These are phyloP conservation scores for Apogon hyalosoma DNA, from an alignment of 2,797 vertebrate species.

Conservation along the genomic window DNA sequence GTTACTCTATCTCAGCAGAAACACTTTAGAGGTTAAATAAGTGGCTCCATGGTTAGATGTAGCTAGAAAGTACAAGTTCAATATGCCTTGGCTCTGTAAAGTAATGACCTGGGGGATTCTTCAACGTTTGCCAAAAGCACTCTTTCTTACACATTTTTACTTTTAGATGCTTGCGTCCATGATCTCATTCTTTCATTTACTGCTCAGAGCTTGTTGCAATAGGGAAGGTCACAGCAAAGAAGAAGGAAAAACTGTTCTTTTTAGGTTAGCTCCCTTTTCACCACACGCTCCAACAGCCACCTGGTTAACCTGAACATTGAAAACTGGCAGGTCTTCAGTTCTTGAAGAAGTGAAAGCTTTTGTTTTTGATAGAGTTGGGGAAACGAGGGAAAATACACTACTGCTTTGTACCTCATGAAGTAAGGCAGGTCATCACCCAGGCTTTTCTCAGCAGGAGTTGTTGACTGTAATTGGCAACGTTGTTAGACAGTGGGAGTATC, in stretches of 20 bases:
- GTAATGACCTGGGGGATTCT: neutral
- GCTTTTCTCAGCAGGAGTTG: constrained; percentile 5
- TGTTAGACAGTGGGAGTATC: constrained; percentile 9
- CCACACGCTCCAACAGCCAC: neutral
- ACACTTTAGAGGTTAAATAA: neutral
- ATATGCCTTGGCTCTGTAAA: constrained; percentile 15
- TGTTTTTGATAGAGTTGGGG: neutral
- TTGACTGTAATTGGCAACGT: constrained; percentile 36
- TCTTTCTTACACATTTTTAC: neutral
- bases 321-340: neutral
- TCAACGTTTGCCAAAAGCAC: neutral
- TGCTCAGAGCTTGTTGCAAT: constrained; percentile 24
- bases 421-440: constrained; percentile 7
- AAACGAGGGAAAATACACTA: neutral
- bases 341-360: constrained; percentile 2
- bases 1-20: neutral
- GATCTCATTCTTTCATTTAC: constrained; percentile 36
- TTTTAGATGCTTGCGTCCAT: constrained; percentile 11
- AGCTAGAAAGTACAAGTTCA: constrained; percentile 6
- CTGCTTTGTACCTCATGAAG: neutral
- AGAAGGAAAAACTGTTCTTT: constrained; percentile 26
- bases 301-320: constrained; percentile 20
- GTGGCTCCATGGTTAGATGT: neutral
- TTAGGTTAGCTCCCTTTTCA: constrained; percentile 22
- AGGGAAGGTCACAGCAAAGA: constrained; percentile 33